Conservation (phyloP, 2,797 vertebrate genomes). For the Dendrocincla tyrannina region DNA sequence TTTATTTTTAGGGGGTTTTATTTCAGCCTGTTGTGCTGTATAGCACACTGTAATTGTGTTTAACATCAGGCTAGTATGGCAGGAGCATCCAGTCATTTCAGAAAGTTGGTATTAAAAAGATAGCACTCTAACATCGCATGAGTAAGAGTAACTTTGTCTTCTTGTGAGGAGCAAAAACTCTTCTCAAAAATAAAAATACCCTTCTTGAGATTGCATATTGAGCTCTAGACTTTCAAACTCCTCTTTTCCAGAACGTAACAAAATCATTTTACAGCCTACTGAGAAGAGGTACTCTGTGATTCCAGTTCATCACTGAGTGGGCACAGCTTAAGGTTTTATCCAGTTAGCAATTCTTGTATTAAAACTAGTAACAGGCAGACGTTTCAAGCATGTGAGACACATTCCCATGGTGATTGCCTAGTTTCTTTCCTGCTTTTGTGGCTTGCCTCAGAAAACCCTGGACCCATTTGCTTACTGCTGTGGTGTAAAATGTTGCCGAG, state of each 20-base stretch:
- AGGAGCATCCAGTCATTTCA: background rate
- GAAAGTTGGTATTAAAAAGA: background rate
- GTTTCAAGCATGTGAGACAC: background rate
- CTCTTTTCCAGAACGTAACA: background rate
- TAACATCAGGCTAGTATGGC: background rate
- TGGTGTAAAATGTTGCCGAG: background rate
- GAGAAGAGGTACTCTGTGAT: background rate
- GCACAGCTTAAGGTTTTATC: background rate
- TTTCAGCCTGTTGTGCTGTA: background rate
- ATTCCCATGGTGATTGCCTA: background rate
- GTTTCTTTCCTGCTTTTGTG: background rate
- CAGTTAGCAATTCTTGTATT: background rate
- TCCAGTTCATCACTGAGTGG: background rate
- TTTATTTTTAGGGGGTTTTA: background rate
- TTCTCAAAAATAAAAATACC: background rate
- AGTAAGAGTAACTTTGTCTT: background rate
- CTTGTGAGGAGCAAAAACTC: background rate
- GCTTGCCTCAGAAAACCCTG: background rate
- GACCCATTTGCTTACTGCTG: background rate
- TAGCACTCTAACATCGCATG: background rate
- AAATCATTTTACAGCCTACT: background rate
- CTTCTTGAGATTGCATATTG: background rate
- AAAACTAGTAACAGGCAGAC: background rate
- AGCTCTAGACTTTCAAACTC: background rate
- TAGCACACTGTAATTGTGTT: background rate